These are phyloP conservation scores for Heliopora coerulea DNA, from an alignment of 92 coral and sea anemone genomes.

Conservation along the genomic window DNA sequence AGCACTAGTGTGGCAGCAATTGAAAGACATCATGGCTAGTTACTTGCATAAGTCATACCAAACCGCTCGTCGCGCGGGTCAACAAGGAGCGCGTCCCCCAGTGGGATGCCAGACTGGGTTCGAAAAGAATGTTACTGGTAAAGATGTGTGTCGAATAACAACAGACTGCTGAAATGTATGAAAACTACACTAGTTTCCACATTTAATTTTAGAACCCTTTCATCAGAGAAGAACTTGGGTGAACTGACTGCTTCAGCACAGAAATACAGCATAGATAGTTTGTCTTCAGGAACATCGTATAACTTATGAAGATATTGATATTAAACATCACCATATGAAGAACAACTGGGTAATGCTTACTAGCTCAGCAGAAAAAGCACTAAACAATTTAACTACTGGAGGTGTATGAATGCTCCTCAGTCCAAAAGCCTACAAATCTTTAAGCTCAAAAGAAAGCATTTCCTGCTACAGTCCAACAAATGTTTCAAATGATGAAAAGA, in stretches of 20 bases:
- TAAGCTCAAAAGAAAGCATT: constrained; percentile 1
- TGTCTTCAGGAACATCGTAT: constrained; percentile 20
- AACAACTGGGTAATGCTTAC: background rate
- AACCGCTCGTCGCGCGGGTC: too few relatives aligned
- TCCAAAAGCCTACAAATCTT: constrained; percentile 23
- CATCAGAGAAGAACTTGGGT: background rate
- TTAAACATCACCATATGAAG: background rate
- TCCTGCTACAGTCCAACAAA: too few relatives aligned
- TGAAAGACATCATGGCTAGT: too few relatives aligned
- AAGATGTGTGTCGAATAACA: too few relatives aligned
- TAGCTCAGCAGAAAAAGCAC: constrained; percentile 25
- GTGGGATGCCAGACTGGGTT: too few relatives aligned
- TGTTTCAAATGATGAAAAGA: background rate
- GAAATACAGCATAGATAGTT: constrained; percentile 14
- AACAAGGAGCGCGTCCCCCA: too few relatives aligned
- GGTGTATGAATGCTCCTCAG: constrained; percentile 37
- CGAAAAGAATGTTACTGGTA: too few relatives aligned
- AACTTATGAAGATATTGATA: constrained; percentile 7
- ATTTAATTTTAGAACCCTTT: constrained; percentile 12
- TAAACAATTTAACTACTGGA: constrained; percentile 13
- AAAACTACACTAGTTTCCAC: background rate
- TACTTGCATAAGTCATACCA: too few relatives aligned
- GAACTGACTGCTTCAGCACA: constrained; percentile 15
- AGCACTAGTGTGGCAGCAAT: too few relatives aligned
- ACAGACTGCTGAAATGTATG: too few relatives aligned